These are phyloP conservation scores for Rhodinocichla rosea DNA, from an alignment of 2,113 vertebrate species.

Conservation along the genomic window DNA sequence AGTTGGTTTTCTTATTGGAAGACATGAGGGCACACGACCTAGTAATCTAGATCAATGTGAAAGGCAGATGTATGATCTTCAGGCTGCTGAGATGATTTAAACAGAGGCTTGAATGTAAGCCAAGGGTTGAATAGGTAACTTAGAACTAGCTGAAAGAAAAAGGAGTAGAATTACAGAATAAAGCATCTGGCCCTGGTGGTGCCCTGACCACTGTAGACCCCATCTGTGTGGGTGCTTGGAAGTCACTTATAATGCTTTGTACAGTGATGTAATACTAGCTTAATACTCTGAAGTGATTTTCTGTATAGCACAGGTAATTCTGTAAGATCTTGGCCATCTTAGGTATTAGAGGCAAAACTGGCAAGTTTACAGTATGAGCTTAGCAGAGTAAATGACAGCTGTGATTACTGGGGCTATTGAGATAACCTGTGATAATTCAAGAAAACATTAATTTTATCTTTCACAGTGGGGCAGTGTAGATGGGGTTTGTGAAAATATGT, in stretches of 20 bases:
- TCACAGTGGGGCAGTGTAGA: neutral
- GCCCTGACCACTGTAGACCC: neutral
- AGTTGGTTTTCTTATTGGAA: neutral
- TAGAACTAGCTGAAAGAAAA: neutral
- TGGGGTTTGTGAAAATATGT: neutral
- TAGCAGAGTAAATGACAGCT: neutral
- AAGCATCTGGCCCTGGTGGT: neutral
- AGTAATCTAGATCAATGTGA: neutral
- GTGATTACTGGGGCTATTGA: neutral
- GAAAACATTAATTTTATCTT: neutral
- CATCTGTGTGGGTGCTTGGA: neutral
- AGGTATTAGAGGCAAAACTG: neutral
- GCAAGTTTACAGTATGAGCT: neutral
- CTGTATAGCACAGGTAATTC: neutral
- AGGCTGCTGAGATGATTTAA: neutral
- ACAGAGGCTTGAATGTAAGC: neutral
- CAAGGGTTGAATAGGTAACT: neutral
- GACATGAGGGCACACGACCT: neutral
- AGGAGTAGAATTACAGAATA: neutral
- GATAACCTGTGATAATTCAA: neutral
- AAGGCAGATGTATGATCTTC: neutral
- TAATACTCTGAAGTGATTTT: neutral
- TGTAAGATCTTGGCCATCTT: neutral
- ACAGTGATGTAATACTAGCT: neutral
- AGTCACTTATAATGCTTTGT: neutral